Evolutionary conservation across 2,113 vertebrate genomes (phyloP), one percentile per base, ranked within the genome.

Genomic region (Oxygymnocypris stewartii): DNA sequence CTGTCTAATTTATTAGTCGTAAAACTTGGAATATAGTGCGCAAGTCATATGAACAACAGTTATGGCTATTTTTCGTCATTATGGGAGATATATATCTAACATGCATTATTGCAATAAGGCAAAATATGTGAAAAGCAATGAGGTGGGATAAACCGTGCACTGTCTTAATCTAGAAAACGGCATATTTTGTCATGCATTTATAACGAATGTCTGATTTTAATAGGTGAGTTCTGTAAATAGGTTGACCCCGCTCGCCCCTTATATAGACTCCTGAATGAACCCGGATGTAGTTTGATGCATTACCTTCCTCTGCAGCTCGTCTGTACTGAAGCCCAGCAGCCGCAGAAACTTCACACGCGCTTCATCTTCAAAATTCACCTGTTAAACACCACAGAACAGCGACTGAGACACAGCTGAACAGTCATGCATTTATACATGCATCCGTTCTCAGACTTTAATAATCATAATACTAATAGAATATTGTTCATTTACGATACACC

Each of bases 351-450:
- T 96, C 65, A 94, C 92, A 4, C 96, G 96, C 23, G 96, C 96
- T 37, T 98, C 97, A 42, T 95, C 95, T 88, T 98, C 96, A 93
- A 97, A 96, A 89, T 97, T 97, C 57, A 97, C 97, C 98, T 99
- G 89, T n/a, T 35, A 51, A 37, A 82, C 57, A 80, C 2, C 4
- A 80, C 59, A 65, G 23, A 25, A 47, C 12, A 42, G 59, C 28
- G 0, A 78, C 12, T 9, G 3, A 4, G n/a, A 61, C 35, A 54
- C 47, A 35, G 3, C 28, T n/a, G n/a, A n/a, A n/a, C 35, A 42
- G 69, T 4, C 69, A 10, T 40, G 35, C 67, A 37, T 37, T 9
- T 35, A 20, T 11, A 4, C 4, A 40, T 9, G 69, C 35, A 57
- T 57, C 54, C 7, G 16, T 20, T 20, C 54, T 57, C 51, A 47